Conservation (phyloP, 30 jellyfish, hydroid and myxozoan species). For the Aurelia sp. region DNA sequence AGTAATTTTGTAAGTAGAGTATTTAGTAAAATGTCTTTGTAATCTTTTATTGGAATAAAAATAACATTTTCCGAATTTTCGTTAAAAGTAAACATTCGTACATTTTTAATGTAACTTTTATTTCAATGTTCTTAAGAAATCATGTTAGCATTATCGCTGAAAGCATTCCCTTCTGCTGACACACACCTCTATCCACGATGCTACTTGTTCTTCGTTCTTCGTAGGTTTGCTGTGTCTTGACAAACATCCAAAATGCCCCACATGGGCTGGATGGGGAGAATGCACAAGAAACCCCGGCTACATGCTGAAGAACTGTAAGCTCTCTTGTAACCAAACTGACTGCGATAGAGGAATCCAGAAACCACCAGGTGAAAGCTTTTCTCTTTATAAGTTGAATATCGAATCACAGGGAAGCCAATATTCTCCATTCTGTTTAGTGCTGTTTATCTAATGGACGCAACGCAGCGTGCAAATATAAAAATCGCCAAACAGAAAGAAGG, state of each 20-base stretch:
- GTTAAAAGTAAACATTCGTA: too few relatives aligned
- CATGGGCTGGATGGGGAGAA: constrained; percentile 96
- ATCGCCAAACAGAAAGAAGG: too few relatives aligned
- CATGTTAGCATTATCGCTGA: too few relatives aligned
- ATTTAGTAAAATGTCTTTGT: too few relatives aligned
- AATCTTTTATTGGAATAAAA: too few relatives aligned
- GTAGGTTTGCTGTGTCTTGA: constrained; percentile 86
- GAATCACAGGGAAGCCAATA: not conserved
- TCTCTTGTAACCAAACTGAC: constrained; percentile 86
- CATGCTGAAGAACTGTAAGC: constrained; percentile 81
- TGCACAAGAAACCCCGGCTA: constrained; percentile 90
- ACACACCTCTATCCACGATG: not conserved
- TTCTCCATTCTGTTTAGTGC: too few relatives aligned
- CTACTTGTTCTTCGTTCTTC: not conserved
- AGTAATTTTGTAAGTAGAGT: too few relatives aligned
- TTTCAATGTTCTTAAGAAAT: too few relatives aligned
- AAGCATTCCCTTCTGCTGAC: not conserved
- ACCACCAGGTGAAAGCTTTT: constrained; percentile 74
- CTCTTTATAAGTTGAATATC: not conserved
- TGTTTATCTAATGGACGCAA: too few relatives aligned
- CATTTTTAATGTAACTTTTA: too few relatives aligned
- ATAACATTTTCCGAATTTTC: too few relatives aligned
- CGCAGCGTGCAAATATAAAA: too few relatives aligned
- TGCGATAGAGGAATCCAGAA: constrained; percentile 77
- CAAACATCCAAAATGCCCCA: constrained; percentile 73